Base-by-base conservation (phyloP, 2,113 vertebrate genomes). In the Sciurus niger region DNA sequence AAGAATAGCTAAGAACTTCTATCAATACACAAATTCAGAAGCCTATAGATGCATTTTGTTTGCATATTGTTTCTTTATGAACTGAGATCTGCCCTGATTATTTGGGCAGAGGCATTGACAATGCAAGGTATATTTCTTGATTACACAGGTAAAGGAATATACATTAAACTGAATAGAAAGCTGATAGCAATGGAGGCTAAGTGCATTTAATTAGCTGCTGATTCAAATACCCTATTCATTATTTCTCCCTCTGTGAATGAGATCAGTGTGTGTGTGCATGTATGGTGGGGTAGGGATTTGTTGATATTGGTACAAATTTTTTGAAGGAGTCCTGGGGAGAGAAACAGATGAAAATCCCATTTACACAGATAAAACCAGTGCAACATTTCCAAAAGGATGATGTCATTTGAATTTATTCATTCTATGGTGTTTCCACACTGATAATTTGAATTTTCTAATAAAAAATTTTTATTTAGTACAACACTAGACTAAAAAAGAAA, bases 21-120 rank as follows among this genome's bases (percentile, higher is more conserved):
- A 63, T 24, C 48, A 30, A n/a, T 43, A 72, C 28, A 68, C 46
- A 84, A 67, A 94, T 94, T 83, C 86, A 80, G 79, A 85, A 89
- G 34, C 22, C 20, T 93, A 51, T 79, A 63, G 79, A 93, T 82
- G 34, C 25, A 67, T 68, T 95, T 79, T 85, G 34, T 90, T 94
- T 96, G 84, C 68, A 43, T 90, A 78, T 90, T 96, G 58, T 92
- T 94, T 96, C 91, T 92, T 97, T 96, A 89, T 96, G 95, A 95
- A 34, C 79, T 28, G 43, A 18, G 74, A 95, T 43, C 82, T 80
- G 76, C 89, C 95, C 84, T 97, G 95, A 94, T 97, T 95, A 70
- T 96, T 89, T 89, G 93, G 96, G 86, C 72, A 85, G 93, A 91
- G 74, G 74, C 96, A 53, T 96, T 96, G 94, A 94, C 48, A 93